Base-by-base conservation (phyloP, 2,888 invertebrate genomes). In the Pandemis corylana region DNA sequence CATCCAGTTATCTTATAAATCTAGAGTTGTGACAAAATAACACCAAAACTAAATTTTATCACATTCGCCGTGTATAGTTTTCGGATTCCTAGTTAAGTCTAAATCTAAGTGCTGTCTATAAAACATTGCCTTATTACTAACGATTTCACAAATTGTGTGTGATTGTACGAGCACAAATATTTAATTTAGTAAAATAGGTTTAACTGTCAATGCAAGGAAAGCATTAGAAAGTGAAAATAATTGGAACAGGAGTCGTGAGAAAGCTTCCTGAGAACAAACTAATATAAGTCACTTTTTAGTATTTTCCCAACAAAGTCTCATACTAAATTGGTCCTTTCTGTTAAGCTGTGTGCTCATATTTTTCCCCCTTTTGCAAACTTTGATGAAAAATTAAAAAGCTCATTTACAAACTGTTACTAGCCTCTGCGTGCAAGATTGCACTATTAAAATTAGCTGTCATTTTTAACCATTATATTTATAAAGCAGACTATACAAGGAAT, bases 81-180 rank as follows among this genome's bases (percentile, higher is more conserved):
- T 71, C 49, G 41, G 62, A 61, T 61, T 70, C 71, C 41, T 76
- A 68, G 69, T 49, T 73, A 65, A 78, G 77, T 80, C 75, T 85
- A 79, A 81, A 77, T 82, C 64, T 85, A 87, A 87, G 85, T 84
- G 90, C 90, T 90, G 89, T 90, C 86, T 90, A 87, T 89, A 89
- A 85, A 88, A 87, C 83, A 90, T 86, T 91, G 91, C 91, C 91
- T 91, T 91, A 91, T 87, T 88, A 89, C 84, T 67, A 82, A 85
- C 83, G 85, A 82, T 87, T 84, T 85, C 85, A 86, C 85, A 79
- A 82, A 81, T 85, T 83, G 82, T 78, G 78, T 84, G 82, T 85
- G 82, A 71, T 81, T 85, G 84, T 87, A 86, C 81, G 76, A 82
- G 89, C 90, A 91, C 89, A 78, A 86, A 85, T 88, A 83, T 86